Evolutionary conservation across 2,888 invertebrate species (phyloP), one percentile per base, ranked within the genome.

Genomic region (Keiferia lycopersicella): DNA sequence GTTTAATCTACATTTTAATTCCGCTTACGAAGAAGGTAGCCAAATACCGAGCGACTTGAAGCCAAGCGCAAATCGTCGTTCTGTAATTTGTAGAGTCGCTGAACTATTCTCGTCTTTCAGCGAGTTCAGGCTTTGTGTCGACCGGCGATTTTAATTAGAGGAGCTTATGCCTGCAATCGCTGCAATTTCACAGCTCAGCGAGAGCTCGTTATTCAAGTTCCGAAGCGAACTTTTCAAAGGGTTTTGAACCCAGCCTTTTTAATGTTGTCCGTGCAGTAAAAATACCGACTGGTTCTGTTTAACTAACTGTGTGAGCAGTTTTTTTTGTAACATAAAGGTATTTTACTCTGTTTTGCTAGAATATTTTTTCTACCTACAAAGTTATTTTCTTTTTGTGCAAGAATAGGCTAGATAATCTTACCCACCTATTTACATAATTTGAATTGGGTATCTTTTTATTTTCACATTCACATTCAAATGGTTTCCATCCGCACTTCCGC

Each of bases 141-240:
- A 57, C 60, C 56, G 58, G 57, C 16, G 61, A 67, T 70, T 74
- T 74, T 77, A 75, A 77, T 76, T 74, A 76, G 67, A 74, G 65
- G 68, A 69, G 67, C 71, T 68, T 61, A 64, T 65, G 65, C 66
- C 63, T 16, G 58, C 39, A 58, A 26, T 58, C 67, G 68, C 67
- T 68, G 66, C 65, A 69, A 68, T 75, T 70, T 58, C 68, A 72
- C 70, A 69, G 63, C 65, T 68, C 61, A 45, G 50, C 18, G 14
- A 34, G 48, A 26, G 38, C 39, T 58, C 20, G 16, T 57, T 57
- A 39, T 20, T 58, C 20, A 20, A 38, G 18, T 66, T 26, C 61
- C 64, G 38, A 64, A 68, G 65, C 57, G 56, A 64, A 66, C 60
- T 66, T 69, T 65, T 50, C 65, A 66, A 67, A 61, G 67, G 67